These are phyloP conservation scores for Patagioenas fasciata DNA, from an alignment of 2,113 vertebrate species.

Conservation along the genomic window DNA sequence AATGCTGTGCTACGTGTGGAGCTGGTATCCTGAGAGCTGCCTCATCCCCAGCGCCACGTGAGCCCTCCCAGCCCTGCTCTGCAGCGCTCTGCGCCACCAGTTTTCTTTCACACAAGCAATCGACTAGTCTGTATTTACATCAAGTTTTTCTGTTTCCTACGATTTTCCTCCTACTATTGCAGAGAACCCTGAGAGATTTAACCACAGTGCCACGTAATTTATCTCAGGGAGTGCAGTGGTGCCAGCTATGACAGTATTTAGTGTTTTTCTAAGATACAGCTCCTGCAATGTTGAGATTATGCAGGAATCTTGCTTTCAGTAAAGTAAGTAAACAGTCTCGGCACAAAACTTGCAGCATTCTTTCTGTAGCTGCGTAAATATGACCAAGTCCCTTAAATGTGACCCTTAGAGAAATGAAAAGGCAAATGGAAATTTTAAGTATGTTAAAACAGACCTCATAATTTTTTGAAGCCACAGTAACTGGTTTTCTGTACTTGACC, in stretches of 20 bases:
- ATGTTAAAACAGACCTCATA: background rate
- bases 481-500: background rate
- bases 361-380: background rate
- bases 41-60: background rate
- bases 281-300: background rate
- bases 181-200: background rate
- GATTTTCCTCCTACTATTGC: background rate
- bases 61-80: background rate
- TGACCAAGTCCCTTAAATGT: background rate
- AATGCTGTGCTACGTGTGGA: fast-evolving
- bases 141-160: background rate
- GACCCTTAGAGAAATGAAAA: background rate
- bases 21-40: background rate
- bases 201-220: background rate
- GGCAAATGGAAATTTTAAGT: background rate
- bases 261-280: background rate
- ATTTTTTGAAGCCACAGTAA: background rate
- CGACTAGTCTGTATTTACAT: background rate
- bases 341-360: background rate
- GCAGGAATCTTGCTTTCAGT: background rate
- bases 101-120: background rate
- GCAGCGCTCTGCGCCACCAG: background rate
- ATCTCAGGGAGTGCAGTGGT: background rate
- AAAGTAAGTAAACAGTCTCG: background rate
- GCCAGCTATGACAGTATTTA: background rate